phyloP scores from a whole-genome alignment of 2,113 vertebrate species.

The Danionella cerebrum region DNA sequence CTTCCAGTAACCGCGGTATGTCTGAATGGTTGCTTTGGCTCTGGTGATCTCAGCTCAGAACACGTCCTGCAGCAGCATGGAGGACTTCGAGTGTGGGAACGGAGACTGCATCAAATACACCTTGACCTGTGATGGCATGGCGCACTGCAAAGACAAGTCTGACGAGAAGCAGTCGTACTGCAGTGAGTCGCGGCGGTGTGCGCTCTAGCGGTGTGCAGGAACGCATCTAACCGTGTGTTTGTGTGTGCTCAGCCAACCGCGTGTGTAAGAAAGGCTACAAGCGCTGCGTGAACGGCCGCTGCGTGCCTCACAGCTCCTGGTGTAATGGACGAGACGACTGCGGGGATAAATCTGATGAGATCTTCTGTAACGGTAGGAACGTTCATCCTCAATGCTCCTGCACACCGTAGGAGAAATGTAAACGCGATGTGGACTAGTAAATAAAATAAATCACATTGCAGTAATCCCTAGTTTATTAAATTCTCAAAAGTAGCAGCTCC shows the following conservation, averaged over 20 bases:
- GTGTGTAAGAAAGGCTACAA: conserved; percentile 88
- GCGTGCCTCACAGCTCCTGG: conserved; percentile 78
- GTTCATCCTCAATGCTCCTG: not conserved
- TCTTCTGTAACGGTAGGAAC: conserved; percentile 86
- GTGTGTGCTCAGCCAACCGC: conserved; percentile 72
- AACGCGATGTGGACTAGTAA: too few relatives aligned
- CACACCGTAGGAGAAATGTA: too few relatives aligned
- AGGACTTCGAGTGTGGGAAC: conserved; percentile 93
- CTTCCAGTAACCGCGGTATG: not conserved
- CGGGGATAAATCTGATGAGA: conserved; percentile 87
- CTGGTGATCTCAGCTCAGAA: conserved; percentile 67
- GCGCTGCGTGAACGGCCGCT: conserved; percentile 84
- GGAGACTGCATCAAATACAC: conserved; percentile 92
- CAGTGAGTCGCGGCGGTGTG: conserved; percentile 65
- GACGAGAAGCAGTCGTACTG: conserved; percentile 97
- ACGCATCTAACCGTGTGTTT: not conserved
- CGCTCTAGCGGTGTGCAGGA: not conserved
- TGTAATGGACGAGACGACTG: conserved; percentile 86
- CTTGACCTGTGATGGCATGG: conserved; percentile 80
- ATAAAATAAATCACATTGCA: too few relatives aligned
- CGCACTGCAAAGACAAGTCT: conserved; percentile 96
- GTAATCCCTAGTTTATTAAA: too few relatives aligned
- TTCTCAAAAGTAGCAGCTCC: too few relatives aligned
- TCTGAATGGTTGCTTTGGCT: not conserved
- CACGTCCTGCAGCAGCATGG: conserved; percentile 77